Evolutionary conservation across 2,888 invertebrate genomes (phyloP), one percentile per base, ranked within the genome.

Genomic region (Drosophila mimica): DNA sequence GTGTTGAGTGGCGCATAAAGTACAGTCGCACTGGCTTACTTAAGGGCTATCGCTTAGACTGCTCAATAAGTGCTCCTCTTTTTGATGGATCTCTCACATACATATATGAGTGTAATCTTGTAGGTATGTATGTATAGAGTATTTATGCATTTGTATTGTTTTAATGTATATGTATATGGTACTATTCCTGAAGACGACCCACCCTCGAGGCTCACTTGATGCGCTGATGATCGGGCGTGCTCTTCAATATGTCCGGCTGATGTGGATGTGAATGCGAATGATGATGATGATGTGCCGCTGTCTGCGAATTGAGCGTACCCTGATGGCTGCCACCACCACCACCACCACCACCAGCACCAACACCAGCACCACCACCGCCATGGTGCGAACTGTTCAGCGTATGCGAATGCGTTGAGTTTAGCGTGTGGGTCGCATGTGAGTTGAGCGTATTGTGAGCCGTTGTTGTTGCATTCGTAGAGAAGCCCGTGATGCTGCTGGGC

Each of bases 181-280:
- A 25, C 53, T 67, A 25, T n/a, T 61, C 15, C 25, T 43, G 48
- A 38, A 34, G 48, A 71, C 38, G 51, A 38, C 13, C 38, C 30
- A n/a, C 8, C 13, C 33, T 9, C 40, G 15, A 57, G n/a, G 60
- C 56, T 83, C 83, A 92, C 74, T 93, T 95, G 15, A 93, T 86
- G 81, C 94, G 93, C 92, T 96, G 96, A 92, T 97, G 97, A 92
- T 97, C 97, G 9, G 97, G 97, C 4, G 97, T 97, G 17, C 97
- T 97, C 91, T 97, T 97, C 49, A 97, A 93, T 83, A 97, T 97
- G 91, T 97, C 97, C 3, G 97, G 97, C 91, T 97, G 92, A 70
- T 92, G 91, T 38, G 81, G 83, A 69, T 83, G 82, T 40, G 76
- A 56, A 90, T 97, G 91, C 13, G 40, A 13, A 66, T 92, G 91